phyloP scores from a whole-genome alignment of 2,888 invertebrate genomes.

The Pseudococcus longispinus region DNA sequence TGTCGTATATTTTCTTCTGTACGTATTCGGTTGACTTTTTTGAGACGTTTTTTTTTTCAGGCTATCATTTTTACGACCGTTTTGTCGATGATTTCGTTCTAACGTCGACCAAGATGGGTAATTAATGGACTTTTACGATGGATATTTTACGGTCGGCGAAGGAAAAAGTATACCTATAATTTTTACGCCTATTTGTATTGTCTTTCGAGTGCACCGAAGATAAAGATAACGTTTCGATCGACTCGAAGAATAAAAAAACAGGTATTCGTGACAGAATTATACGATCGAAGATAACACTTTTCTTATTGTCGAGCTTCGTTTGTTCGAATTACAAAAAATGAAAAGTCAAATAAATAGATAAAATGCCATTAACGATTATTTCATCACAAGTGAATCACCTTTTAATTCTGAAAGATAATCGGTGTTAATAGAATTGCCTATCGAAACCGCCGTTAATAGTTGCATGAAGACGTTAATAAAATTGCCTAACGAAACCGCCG shows the following conservation, averaged over 20 bases:
- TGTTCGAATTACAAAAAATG: background rate
- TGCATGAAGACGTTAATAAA: background rate
- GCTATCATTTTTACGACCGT: background rate
- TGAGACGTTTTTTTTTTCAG: too few relatives aligned
- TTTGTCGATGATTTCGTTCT: background rate
- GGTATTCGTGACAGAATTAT: background rate
- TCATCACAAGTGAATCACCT: too few relatives aligned
- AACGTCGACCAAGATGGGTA: background rate
- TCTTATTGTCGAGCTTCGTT: background rate
- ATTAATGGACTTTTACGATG: constrained; percentile 2
- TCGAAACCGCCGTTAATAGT: background rate
- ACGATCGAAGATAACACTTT: too few relatives aligned
- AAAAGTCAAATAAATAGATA: too few relatives aligned
- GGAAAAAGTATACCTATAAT: background rate
- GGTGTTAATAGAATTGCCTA: background rate
- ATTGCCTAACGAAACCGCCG: background rate
- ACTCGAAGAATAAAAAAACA: background rate
- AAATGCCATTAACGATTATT: too few relatives aligned
- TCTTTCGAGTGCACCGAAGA: background rate
- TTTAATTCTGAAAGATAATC: background rate
- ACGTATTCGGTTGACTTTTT: background rate
- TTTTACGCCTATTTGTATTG: background rate
- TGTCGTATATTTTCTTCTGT: background rate
- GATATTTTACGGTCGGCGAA: background rate
- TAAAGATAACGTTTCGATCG: background rate